Evolutionary conservation across 2,888 invertebrate genomes (phyloP).

Genomic region (Perithous albicinctus): DNA sequence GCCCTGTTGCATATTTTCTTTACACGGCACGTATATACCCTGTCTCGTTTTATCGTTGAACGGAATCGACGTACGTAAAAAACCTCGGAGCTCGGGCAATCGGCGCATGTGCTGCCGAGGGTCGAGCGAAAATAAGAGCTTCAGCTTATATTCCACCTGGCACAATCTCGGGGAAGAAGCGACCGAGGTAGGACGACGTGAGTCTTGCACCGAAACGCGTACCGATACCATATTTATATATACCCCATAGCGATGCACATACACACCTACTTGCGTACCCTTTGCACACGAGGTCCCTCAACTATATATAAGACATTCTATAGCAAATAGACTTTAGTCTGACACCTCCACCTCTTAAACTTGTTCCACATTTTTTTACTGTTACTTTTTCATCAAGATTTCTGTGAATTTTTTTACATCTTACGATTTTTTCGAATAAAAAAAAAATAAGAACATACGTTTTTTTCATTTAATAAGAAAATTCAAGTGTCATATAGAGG

Average conservation of each 20-base stretch:
- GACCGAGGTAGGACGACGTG: constrained; percentile 21
- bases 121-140: constrained; percentile 45
- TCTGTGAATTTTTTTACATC: too few species aligned
- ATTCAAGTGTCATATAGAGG: too few species aligned
- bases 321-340: too few species aligned
- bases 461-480: too few species aligned
- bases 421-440: too few species aligned
- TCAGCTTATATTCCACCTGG: constrained; percentile 55
- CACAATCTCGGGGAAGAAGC: constrained; percentile 37
- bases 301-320: too few species aligned
- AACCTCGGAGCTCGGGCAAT: constrained; percentile 16
- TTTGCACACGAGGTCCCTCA: constrained; percentile 1
- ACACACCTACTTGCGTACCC: not conserved
- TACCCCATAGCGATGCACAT: constrained; percentile 12
- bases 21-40: not conserved
- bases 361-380: too few species aligned
- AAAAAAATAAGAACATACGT: too few species aligned
- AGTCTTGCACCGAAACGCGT: constrained; percentile 32
- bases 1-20: constrained; percentile 13
- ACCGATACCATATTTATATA: not conserved
- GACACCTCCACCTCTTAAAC: too few species aligned
- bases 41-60: constrained; percentile 25
- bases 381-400: too few species aligned
- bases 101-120: constrained; percentile 4
- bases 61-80: constrained; percentile 28